Conservation (phyloP, 2,888 invertebrate genomes). For the Charanyca ferruginea region DNA sequence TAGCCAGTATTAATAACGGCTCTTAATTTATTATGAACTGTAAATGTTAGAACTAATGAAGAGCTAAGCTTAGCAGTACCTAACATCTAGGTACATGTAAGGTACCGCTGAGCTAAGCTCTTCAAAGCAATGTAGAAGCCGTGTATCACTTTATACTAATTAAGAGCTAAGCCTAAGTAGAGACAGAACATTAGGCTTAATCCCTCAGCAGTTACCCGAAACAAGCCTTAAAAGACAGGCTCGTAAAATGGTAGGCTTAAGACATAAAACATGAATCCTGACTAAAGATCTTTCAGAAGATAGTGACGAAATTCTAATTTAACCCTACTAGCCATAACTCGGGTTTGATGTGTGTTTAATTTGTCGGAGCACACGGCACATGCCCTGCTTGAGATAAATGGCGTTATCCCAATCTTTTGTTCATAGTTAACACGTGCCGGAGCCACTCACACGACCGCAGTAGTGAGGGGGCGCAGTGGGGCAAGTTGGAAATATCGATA, state of each 20-base stretch:
- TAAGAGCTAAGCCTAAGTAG: constrained; percentile 9
- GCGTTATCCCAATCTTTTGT: constrained; percentile 68
- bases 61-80: too few relatives aligned
- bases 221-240: background rate
- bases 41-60: too few relatives aligned
- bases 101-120: background rate
- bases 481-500: constrained; percentile 19
- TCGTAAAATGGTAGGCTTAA: constrained; percentile 21
- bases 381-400: constrained; percentile 57
- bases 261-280: constrained; percentile 23
- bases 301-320: constrained; percentile 50
- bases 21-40: background rate
- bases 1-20: too few relatives aligned
- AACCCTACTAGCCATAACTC: constrained; percentile 51
- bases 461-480: constrained; percentile 41
- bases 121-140: constrained; percentile 12
- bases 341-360: constrained; percentile 61
- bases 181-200: constrained; percentile 23
- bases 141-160: constrained; percentile 30
- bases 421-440: constrained; percentile 63
- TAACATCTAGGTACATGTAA: constrained; percentile 4
- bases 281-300: constrained; percentile 33
- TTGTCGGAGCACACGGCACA: constrained; percentile 50
- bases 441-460: constrained; percentile 54
- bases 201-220: background rate